phyloP scores from a whole-genome alignment of 2,797 vertebrate species.

The Acanthurus leucopareius region DNA sequence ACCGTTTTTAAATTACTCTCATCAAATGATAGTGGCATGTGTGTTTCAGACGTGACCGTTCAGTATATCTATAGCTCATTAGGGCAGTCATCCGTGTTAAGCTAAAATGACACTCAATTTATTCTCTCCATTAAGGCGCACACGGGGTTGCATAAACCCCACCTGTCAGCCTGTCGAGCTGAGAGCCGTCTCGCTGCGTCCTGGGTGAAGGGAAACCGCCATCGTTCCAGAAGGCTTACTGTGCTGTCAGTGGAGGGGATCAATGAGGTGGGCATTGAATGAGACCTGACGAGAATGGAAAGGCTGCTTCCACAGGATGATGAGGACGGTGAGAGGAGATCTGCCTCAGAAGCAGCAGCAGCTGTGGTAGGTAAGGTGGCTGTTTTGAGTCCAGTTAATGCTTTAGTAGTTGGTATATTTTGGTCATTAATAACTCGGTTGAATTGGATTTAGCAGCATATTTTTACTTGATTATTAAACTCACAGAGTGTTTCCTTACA shows the following conservation, averaged over 20 bases:
- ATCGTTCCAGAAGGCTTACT: conserved; percentile 73
- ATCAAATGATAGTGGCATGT: conserved; percentile 40
- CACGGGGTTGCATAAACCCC: conserved; percentile 46
- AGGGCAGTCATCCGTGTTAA: conserved; percentile 61
- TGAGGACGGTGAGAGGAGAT: conserved; percentile 8
- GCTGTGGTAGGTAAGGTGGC: neutral
- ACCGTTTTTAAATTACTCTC: conserved; percentile 50
- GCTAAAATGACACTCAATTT: conserved; percentile 75
- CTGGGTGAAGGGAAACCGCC: conserved; percentile 52
- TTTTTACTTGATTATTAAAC: neutral
- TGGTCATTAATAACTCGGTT: neutral
- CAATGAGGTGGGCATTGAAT: conserved; percentile 62
- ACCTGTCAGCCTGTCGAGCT: conserved; percentile 68
- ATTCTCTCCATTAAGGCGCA: conserved; percentile 64
- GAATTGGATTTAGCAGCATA: neutral
- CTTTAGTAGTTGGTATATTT: neutral
- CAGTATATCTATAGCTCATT: conserved; percentile 65
- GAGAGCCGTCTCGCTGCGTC: conserved; percentile 28
- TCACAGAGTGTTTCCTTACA: neutral
- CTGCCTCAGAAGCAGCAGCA: neutral
- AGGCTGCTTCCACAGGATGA: conserved; percentile 35
- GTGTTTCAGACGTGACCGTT: conserved; percentile 35
- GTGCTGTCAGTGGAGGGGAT: conserved; percentile 70
- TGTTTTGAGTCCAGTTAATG: conserved; percentile 2
- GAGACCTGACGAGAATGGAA: conserved; percentile 70